Base-by-base conservation (phyloP, 2,888 invertebrate genomes). In the Nemotelus pantherinus region DNA sequence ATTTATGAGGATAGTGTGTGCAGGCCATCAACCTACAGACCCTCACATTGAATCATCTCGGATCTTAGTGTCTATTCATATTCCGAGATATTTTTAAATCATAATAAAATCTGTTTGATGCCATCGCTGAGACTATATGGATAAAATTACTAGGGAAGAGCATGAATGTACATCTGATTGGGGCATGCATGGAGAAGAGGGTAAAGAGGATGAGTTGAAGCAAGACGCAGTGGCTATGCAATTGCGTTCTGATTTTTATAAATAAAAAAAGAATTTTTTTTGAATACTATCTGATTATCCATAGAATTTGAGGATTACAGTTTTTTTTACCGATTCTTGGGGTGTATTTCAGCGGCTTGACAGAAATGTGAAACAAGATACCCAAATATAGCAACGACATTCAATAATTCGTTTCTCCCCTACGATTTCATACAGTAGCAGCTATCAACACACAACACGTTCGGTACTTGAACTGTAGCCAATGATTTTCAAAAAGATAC, bases 41-140 rank as follows among this genome's bases (percentile, higher is more conserved):
- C 44, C 45, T 3, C 65, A 65, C 39, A 9, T 44, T 45, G 9
- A 50, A 50, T 50, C 9, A 50, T 50, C 9, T 50, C 50, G 9
- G 50, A 7, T 65, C 4, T 47, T 3, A 47, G 43, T 44, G 45
- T 65, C 50, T 50, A 50, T 65, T 47, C 65, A 4, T 41, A 25
- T 65, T 45, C 65, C 45, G 47, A 65, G 65, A 65, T 45, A 65
- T 47, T 65, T 65, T 65, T 65, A 65, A 65, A 39, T 65, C 65
- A 65, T 65, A 65, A 65, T 65, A 65, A 65, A 65, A 65, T 65
- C 65, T 65, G 25, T 65, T 65, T 45, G 65, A 65, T 65, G 65
- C 65, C 47, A 65, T 9, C 41, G n/a, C 65, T 65, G 47, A 65
- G 44, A 47, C 4, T 65, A 65, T 9, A 47, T 65, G 45, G 65